Evolutionary conservation across 2,888 invertebrate species (phyloP).

Genomic region (Yponomeuta evonymella): DNA sequence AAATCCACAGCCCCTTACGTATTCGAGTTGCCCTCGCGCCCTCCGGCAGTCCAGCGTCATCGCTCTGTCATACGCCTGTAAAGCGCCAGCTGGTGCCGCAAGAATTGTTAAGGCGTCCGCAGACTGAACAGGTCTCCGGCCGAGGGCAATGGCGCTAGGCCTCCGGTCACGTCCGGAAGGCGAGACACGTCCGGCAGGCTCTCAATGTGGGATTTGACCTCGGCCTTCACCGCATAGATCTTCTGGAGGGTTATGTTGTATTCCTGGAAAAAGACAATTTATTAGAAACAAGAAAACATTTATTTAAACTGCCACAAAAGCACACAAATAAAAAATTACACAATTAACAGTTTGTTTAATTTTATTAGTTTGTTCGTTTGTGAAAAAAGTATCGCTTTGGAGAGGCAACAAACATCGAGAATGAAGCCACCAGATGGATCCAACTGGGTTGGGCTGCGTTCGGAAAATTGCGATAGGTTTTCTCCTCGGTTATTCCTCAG

Average conservation of each 20-base stretch:
- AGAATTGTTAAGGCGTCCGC: conserved; percentile 25
- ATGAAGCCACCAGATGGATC: neutral
- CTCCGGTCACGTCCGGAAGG: conserved; percentile 94
- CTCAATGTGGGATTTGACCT: conserved; percentile 94
- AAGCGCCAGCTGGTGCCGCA: neutral
- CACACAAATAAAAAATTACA: too few species aligned
- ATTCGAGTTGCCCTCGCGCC: too few species aligned
- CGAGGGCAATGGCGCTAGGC: conserved; percentile 93
- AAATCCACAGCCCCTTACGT: too few species aligned
- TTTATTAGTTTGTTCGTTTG: too few species aligned
- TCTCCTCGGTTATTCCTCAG: too few species aligned
- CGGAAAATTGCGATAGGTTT: too few species aligned
- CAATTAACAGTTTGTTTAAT: too few species aligned
- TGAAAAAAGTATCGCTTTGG: neutral
- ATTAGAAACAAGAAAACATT: too few species aligned
- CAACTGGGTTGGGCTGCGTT: too few species aligned
- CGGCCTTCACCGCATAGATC: conserved; percentile 89
- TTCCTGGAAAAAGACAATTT: conserved; percentile 79
- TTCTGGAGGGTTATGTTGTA: conserved; percentile 93
- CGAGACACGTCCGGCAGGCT: conserved; percentile 95
- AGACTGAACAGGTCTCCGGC: conserved; percentile 95
- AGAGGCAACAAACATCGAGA: neutral
- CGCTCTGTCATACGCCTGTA: neutral
- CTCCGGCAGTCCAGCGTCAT: neutral
- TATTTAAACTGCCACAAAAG: too few species aligned